Conservation (phyloP, 2,797 vertebrate genomes). For the Scarus forsteni region DNA sequence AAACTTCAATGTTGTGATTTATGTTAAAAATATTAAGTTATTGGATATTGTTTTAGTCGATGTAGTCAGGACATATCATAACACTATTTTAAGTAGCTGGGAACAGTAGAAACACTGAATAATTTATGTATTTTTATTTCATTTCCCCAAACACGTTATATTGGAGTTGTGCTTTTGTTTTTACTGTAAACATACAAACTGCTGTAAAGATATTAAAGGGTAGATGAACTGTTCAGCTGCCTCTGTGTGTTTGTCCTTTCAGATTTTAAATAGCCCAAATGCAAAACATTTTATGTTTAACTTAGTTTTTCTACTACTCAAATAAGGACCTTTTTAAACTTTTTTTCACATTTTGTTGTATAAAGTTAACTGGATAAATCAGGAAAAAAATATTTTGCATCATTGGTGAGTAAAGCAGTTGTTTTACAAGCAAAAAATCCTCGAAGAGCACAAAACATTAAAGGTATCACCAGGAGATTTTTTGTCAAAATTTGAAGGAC, state of each 20-base stretch:
- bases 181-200: slow-evolving; percentile 38
- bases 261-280: not conserved
- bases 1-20: slow-evolving; percentile 35
- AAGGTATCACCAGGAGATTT: too few relatives aligned
- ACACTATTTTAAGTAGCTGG: slow-evolving; percentile 32
- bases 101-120: slow-evolving; percentile 13
- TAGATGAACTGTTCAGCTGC: slow-evolving; percentile 7
- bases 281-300: too few relatives aligned
- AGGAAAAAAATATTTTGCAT: too few relatives aligned
- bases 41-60: slow-evolving; percentile 41
- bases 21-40: slow-evolving; percentile 46
- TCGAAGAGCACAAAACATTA: too few relatives aligned
- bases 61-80: slow-evolving; percentile 7
- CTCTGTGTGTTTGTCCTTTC: not conserved
- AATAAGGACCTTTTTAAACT: too few relatives aligned
- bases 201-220: slow-evolving; percentile 53
- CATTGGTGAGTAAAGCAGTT: too few relatives aligned
- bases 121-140: slow-evolving; percentile 40
- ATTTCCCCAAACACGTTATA: slow-evolving; percentile 38
- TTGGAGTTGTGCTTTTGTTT: slow-evolving; percentile 41
- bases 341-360: too few relatives aligned
- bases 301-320: too few relatives aligned
- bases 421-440: too few relatives aligned
- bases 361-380: too few relatives aligned
- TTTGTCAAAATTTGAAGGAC: too few relatives aligned